Percentiles rank a stretch among this genome's conserved stretches.
Evolutionary conservation across 2,888 invertebrate species (phyloP).

Genomic region (Drosophila formosana): DNA sequence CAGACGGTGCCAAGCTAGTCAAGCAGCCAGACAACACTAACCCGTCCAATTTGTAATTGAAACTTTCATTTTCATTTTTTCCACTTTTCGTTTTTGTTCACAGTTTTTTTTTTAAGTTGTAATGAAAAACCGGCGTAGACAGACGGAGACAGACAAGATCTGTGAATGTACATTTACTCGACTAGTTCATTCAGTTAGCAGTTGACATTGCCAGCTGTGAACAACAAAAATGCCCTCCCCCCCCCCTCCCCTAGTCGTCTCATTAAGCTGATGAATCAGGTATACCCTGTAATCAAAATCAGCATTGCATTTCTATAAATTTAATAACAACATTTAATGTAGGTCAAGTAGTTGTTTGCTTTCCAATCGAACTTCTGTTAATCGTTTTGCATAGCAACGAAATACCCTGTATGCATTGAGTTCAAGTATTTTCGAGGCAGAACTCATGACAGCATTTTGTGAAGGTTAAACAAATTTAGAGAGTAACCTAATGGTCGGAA

Average conservation of each 20-base stretch:
- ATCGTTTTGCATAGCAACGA: too few relatives aligned
- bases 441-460: too few relatives aligned
- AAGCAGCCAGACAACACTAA: conserved; percentile 26
- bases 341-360: too few relatives aligned
- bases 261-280: not conserved
- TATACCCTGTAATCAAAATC: not conserved
- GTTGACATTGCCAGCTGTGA: conserved; percentile 33
- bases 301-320: not conserved
- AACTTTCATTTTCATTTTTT: conserved; percentile 72
- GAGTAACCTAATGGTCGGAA: too few relatives aligned
- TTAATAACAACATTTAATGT: too few relatives aligned
- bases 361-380: too few relatives aligned
- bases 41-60: conserved; percentile 71
- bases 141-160: conserved; percentile 14
- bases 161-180: conserved; percentile 29
- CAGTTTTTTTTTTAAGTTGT: conserved; percentile 19
- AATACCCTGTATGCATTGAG: too few relatives aligned
- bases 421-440: too few relatives aligned
- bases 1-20: conserved; percentile 12
- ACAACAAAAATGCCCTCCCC: conserved; percentile 1
- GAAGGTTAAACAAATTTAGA: too few relatives aligned
- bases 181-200: conserved; percentile 8
- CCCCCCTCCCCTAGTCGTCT: too few relatives aligned
- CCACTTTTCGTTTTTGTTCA: conserved; percentile 25
- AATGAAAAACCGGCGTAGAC: conserved; percentile 44